Conservation (phyloP, 2,888 invertebrate genomes). For the Rhyacophila evoluta region DNA sequence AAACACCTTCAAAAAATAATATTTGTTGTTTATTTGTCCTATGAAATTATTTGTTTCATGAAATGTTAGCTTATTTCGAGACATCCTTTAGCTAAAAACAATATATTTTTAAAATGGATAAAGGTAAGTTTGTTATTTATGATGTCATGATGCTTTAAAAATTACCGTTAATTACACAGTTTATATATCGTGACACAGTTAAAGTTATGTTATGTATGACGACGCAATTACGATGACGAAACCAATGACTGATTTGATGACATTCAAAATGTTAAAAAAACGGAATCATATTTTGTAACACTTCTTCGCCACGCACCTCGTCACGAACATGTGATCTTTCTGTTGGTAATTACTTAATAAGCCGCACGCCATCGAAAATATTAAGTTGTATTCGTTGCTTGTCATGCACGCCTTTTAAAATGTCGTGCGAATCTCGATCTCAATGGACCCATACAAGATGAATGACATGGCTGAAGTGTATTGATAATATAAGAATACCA, state of each 20-base stretch:
- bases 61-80: too few species aligned
- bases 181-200: not conserved
- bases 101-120: too few species aligned
- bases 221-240: too few species aligned
- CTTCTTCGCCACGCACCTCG: not conserved
- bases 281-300: not conserved
- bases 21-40: too few species aligned
- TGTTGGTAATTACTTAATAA: not conserved
- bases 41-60: too few species aligned
- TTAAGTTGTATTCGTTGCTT: not conserved
- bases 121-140: too few species aligned
- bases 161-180: not conserved
- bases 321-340: not conserved
- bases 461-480: not conserved
- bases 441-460: not conserved
- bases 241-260: not conserved
- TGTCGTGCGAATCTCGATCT: not conserved
- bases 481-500: not conserved
- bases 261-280: not conserved
- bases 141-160: not conserved
- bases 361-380: not conserved
- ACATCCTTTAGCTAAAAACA: too few species aligned
- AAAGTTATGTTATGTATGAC: not conserved
- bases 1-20: too few species aligned
- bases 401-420: not conserved